phyloP scores from a whole-genome alignment of 2,113 vertebrate species.

The Antechinus stuartii region DNA sequence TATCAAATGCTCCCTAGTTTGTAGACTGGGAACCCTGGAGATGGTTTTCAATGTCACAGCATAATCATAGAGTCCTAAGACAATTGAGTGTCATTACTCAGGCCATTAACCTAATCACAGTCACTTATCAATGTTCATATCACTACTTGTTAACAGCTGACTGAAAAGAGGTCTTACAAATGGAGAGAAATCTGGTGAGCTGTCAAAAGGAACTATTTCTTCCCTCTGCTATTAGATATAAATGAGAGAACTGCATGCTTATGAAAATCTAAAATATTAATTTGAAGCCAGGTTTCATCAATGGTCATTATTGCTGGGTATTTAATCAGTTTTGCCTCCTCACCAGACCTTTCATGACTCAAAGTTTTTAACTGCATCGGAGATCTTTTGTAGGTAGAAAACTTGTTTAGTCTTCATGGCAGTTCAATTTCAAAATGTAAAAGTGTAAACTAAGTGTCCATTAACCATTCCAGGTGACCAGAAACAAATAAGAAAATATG shows the following conservation, averaged over 20 bases:
- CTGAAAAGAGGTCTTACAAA: background rate
- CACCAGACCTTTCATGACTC: background rate
- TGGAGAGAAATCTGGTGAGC: background rate
- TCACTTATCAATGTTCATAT: background rate
- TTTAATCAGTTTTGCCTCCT: background rate
- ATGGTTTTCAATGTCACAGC: background rate
- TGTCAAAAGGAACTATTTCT: background rate
- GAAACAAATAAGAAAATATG: background rate
- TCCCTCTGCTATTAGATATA: background rate
- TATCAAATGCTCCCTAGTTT: background rate
- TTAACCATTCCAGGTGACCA: background rate
- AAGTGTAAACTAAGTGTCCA: background rate
- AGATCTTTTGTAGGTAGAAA: background rate
- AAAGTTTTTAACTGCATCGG: background rate
- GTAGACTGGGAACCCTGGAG: background rate
- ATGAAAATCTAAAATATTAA: background rate
- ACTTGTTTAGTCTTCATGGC: background rate
- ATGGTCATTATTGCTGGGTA: background rate
- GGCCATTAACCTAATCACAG: background rate
- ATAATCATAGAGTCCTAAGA: background rate
- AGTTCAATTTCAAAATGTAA: background rate
- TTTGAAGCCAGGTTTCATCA: background rate
- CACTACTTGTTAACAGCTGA: background rate
- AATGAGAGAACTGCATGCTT: background rate
- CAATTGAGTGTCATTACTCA: constrained; percentile 4